These are phyloP conservation scores for Amphipyra berbera DNA, from an alignment of 2,888 invertebrate species.

Conservation along the genomic window DNA sequence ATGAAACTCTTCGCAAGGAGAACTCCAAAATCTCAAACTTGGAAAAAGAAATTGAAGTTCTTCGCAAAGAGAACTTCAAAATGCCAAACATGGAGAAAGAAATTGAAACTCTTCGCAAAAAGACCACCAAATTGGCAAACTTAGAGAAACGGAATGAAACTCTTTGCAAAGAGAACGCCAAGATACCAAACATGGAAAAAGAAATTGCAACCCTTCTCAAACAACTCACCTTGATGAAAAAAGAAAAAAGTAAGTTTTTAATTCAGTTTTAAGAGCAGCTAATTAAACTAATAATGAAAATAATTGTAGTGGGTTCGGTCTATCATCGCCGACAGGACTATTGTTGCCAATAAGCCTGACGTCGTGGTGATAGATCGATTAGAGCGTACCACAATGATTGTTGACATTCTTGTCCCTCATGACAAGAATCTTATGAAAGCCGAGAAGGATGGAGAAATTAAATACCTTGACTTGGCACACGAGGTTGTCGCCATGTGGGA, in stretches of 20 bases:
- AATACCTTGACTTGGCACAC: no score
- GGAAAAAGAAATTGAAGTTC: neutral
- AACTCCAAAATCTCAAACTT: neutral
- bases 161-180: neutral
- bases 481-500: no score
- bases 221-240: neutral
- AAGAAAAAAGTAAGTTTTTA: constrained; percentile 27
- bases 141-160: constrained; percentile 2
- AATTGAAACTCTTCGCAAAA: constrained; percentile 26
- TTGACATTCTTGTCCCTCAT: no score
- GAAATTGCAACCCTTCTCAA: constrained; percentile 35
- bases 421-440: no score
- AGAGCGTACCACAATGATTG: no score
- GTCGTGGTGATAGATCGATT: no score
- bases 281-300: neutral
- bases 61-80: neutral
- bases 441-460: no score
- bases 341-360: no score
- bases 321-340: no score
- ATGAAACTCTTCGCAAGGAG: constrained; percentile 1
- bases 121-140: constrained; percentile 14
- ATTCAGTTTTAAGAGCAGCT: neutral
- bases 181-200: constrained; percentile 9
- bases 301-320: no score
- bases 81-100: constrained; percentile 28